These are phyloP conservation scores for Tachuris rubrigastra DNA, from an alignment of 2,113 vertebrate genomes.

Conservation along the genomic window DNA sequence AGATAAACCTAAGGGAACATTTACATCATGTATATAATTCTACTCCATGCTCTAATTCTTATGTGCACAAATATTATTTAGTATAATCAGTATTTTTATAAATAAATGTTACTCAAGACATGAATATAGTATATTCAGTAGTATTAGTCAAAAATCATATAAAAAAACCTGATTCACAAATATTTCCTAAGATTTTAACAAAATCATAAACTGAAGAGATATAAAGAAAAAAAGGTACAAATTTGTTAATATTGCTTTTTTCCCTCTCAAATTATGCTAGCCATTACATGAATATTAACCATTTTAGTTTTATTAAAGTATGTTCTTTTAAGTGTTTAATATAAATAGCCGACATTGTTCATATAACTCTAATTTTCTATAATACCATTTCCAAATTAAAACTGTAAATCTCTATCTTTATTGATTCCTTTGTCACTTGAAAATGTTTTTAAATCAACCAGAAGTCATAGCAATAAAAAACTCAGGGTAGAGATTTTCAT, in stretches of 20 bases:
- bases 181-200: neutral
- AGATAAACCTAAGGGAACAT: neutral
- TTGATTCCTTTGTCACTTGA: neutral
- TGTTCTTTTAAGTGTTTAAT: neutral
- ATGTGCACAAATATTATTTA: neutral
- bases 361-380: neutral
- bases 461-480: neutral
- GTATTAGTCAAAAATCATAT: neutral
- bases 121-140: neutral
- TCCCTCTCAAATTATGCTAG: neutral
- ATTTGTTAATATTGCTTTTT: neutral
- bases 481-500: neutral
- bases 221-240: neutral
- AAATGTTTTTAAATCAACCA: neutral
- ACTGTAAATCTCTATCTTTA: neutral
- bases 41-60: neutral
- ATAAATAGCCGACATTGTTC: neutral
- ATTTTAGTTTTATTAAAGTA: neutral
- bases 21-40: neutral
- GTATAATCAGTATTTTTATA: neutral
- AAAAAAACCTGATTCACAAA: neutral
- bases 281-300: neutral
- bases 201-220: neutral
- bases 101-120: neutral
- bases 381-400: neutral